Evolutionary conservation across 2,113 vertebrate species (phyloP).

Genomic region (Herpailurus yagouaroundi): DNA sequence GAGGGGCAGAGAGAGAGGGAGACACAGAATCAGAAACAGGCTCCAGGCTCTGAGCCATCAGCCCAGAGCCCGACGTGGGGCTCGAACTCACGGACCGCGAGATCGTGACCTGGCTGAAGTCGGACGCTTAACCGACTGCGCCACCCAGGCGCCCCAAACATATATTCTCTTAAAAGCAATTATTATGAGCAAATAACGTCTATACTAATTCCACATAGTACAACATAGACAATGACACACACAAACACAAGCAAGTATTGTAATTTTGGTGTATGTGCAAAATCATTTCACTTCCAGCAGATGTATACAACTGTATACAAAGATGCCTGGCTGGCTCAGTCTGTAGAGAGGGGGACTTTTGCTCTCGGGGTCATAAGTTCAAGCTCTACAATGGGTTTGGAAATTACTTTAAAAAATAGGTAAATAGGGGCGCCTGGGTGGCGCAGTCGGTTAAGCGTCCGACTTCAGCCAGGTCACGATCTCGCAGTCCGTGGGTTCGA

Average conservation of each 20-base stretch:
- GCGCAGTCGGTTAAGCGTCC: too few species aligned
- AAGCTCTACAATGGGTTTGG: neutral
- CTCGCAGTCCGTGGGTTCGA: too few species aligned
- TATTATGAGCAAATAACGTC: conserved; percentile 24
- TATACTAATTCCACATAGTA: neutral
- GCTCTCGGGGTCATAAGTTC: neutral
- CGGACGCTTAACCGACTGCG: too few species aligned
- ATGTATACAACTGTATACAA: neutral
- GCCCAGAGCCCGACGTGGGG: too few species aligned
- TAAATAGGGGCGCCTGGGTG: too few species aligned
- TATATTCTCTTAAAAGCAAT: neutral
- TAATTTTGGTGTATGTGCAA: neutral
- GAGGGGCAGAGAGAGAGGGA: too few species aligned
- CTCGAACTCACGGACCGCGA: too few species aligned
- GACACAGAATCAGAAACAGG: too few species aligned
- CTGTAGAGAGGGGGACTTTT: neutral
- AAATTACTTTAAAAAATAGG: neutral
- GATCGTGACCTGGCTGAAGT: too few species aligned
- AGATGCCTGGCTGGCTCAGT: neutral
- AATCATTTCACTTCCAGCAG: neutral
- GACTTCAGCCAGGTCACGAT: too few species aligned
- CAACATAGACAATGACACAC: neutral
- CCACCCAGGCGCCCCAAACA: too few species aligned
- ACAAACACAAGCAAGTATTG: neutral
- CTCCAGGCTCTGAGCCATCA: too few species aligned